Percentiles rank a stretch among this genome's conserved stretches.
phyloP scores from a whole-genome alignment of 2,888 invertebrate species.

The Elmis aenea region DNA sequence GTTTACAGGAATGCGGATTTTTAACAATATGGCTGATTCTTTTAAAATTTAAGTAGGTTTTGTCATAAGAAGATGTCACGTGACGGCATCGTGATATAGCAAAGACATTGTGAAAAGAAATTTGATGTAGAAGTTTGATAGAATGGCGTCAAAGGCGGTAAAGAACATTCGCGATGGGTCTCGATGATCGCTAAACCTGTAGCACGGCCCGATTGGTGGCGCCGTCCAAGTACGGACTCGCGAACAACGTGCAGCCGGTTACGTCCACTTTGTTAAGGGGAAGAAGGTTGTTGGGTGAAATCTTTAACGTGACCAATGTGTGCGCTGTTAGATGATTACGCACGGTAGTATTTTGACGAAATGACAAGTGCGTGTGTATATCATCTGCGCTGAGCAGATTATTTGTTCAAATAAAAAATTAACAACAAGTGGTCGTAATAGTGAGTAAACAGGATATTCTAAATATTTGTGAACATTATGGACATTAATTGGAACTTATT shows the following conservation, averaged over 20 bases:
- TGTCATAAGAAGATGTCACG: no score
- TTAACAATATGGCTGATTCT: slow-evolving; percentile 10
- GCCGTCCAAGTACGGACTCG: slow-evolving; percentile 36
- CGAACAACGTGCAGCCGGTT: slow-evolving; percentile 35
- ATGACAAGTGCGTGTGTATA: slow-evolving; percentile 33
- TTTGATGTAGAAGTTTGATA: no score
- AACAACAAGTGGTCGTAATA: slow-evolving; percentile 6
- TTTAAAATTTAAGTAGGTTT: neutral
- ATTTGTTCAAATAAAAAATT: slow-evolving; percentile 9
- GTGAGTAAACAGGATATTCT: slow-evolving; percentile 6
- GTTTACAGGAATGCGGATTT: slow-evolving; percentile 5
- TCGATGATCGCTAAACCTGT: slow-evolving; percentile 28
- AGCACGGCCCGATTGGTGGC: slow-evolving; percentile 41
- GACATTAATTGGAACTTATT: slow-evolving; percentile 18
- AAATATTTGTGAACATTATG: slow-evolving; percentile 15
- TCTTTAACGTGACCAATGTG: slow-evolving; percentile 44
- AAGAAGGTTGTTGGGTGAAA: slow-evolving; percentile 46
- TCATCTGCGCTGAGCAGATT: slow-evolving; percentile 15
- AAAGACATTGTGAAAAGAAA: no score
- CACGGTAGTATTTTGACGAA: slow-evolving; percentile 30
- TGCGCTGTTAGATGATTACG: slow-evolving; percentile 26
- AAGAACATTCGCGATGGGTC: slow-evolving; percentile 11
- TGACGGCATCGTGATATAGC: no score
- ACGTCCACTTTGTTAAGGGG: slow-evolving; percentile 42
- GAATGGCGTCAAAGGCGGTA: slow-evolving; percentile 5